These are phyloP conservation scores for Leistus spinibarbis DNA, from an alignment of 2,888 invertebrate species.

Conservation along the genomic window DNA sequence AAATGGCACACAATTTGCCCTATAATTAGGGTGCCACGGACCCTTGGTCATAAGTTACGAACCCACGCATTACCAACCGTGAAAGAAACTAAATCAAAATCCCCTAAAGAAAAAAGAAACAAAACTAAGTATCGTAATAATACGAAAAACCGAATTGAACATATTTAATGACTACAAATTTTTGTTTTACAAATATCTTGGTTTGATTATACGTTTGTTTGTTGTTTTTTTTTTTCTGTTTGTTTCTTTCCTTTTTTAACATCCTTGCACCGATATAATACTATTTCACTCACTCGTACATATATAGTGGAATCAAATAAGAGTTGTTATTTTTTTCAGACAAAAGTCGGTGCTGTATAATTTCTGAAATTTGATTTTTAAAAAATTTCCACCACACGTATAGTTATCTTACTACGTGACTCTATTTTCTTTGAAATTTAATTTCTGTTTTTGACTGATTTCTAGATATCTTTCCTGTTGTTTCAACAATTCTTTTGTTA, in stretches of 20 bases:
- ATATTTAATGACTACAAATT: constrained; percentile 26
- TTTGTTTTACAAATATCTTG: constrained; percentile 33
- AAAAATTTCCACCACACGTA: constrained; percentile 23
- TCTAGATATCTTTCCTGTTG: background rate
- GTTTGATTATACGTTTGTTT: constrained; percentile 32
- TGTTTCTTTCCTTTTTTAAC: background rate
- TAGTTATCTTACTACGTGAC: constrained; percentile 32
- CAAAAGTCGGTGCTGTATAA: constrained; percentile 20
- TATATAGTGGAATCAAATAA: background rate
- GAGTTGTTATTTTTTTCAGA: constrained; percentile 13
- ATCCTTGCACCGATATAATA: constrained; percentile 5
- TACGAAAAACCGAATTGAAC: constrained; percentile 10
- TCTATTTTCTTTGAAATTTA: constrained; percentile 32
- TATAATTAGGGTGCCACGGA: constrained; percentile 1
- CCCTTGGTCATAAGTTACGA: background rate
- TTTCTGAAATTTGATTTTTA: constrained; percentile 39
- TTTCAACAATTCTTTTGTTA: background rate
- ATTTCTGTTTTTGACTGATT: constrained; percentile 12
- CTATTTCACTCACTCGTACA: constrained; percentile 10
- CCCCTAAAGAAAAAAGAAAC: background rate
- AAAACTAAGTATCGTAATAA: background rate
- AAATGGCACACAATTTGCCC: background rate
- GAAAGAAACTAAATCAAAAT: background rate
- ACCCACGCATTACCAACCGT: constrained; percentile 6
- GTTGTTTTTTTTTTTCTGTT: background rate